Base-by-base conservation (phyloP, 2,113 vertebrate species). In the Globicephala melas region DNA sequence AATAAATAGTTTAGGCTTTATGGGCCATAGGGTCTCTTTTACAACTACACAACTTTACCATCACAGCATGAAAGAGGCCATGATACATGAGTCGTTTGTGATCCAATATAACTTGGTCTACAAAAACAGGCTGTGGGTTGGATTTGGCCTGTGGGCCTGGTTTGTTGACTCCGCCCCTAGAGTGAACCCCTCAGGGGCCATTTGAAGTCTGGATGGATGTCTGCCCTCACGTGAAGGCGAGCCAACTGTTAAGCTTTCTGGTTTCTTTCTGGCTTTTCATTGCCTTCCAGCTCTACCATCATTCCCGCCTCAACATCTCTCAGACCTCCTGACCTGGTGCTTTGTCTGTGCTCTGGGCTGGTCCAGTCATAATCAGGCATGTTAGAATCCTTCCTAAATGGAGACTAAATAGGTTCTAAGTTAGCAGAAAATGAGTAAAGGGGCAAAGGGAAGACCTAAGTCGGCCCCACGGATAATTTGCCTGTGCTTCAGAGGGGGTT, bases 271-370 rank as follows among this genome's bases (percentile, higher is more conserved):
- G 68, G 14, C 38, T 21, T 60, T 31, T 62, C 13, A 47, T 36
- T 25, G 18, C 5, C 21, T 23, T 55, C 18, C 17, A 1, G 38
- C 13, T 68, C 28, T 18, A 20, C 20, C 3, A 1, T 36, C 12
- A 50, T 80, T 89, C 76, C 58, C 60, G 33, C 17, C 6, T 25
- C 14, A 2, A 2, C 31, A 25, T 20, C 23, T 14, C 28, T 1
- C 5, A 33, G 25, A 47, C 5, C 21, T 50, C 26, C 6, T 28
- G 0, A 36, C 7, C 1, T 15, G 33, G 7, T 1, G 14, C 14
- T 17, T 63, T 1, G 1, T 5, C 17, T 41, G 25, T 13, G 21
- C 3, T 18, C 6, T 36, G 5, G 47, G 12, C 21, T 36, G 38
- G 6, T 47, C 25, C 63, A 33, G 7, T 18, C 41, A 41, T 25